Base-by-base conservation (phyloP, 2,113 vertebrate species). In the Malurus melanocephalus region DNA sequence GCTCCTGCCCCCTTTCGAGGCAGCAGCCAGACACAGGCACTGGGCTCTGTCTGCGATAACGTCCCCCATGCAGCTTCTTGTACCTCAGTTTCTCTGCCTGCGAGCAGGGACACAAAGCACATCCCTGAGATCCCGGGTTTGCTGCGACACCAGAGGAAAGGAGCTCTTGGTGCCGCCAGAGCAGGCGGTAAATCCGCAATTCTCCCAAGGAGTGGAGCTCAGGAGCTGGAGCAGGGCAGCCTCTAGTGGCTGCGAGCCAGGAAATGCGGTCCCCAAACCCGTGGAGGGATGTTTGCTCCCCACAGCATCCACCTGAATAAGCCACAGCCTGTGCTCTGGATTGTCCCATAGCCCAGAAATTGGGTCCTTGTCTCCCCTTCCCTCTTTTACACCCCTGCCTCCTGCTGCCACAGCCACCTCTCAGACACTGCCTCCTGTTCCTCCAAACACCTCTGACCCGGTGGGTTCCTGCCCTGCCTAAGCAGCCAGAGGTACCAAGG, bases 221-320 rank as follows among this genome's bases (percentile, higher is more conserved):
- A 92, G 93, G 59, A 86, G 92, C 80, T 90, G 93, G 92, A 79
- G 90, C 93, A 94, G 95, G 83, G 90, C 86, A 89, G 74, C 92
- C 92, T 90, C 90, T 92, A 93, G 93, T 88, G 93, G 95, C 94
- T 88, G 67, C 51, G 38, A 52, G 88, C 93, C 93, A 85, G 86
- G 61, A 86, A 88, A 93, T 13, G 21, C 52, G 0, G 19, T 56
- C 21, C 62, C 48, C 60, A 71, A 53, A 52, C 7, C 32, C 6
- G 0, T 8, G 4, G 13, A 33, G 23, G 18, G 32, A 13, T 19
- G 42, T 42, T 28, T 33, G 53, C 46, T 65, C 35, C 61, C n/a
- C 82, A 27, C 12, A 71, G 67, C 74, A 64, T 23, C 28, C 38
- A 33, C 18, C 20, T 8, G 49, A 48, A 19, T 2, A 18, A 76